These are phyloP conservation scores for Parotocinclus haroldoi DNA, from an alignment of 2,797 vertebrate species.

Conservation along the genomic window DNA sequence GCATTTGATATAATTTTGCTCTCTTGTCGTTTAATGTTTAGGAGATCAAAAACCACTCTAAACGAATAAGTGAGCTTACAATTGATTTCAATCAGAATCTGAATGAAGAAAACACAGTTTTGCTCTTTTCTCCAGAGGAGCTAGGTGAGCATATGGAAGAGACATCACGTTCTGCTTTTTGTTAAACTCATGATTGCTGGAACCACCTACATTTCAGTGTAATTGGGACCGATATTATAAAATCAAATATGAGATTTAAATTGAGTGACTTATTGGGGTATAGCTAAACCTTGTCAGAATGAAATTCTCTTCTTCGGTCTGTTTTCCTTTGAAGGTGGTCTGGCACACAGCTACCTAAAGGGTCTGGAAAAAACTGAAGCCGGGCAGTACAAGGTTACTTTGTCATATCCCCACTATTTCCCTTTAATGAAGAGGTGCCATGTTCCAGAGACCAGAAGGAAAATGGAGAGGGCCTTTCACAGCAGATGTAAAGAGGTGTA, in stretches of 20 bases:
- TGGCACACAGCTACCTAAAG: slow-evolving; percentile 83
- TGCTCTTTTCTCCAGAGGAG: slow-evolving; percentile 81
- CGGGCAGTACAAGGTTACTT: slow-evolving; percentile 79
- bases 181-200: too few species aligned
- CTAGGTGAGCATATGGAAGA: slow-evolving; percentile 67
- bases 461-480: slow-evolving; percentile 89
- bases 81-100: slow-evolving; percentile 94
- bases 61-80: slow-evolving; percentile 84
- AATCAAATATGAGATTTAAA: too few species aligned
- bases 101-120: slow-evolving; percentile 84
- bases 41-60: slow-evolving; percentile 87
- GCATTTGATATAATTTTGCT: background rate
- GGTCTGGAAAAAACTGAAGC: slow-evolving; percentile 76
- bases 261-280: too few species aligned
- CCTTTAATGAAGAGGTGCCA: slow-evolving; percentile 91
- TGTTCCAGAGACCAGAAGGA: slow-evolving; percentile 85
- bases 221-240: too few species aligned
- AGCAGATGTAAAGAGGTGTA: slow-evolving; percentile 89
- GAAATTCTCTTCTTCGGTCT: too few species aligned
- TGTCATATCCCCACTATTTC: slow-evolving; percentile 92
- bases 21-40: slow-evolving; percentile 45
- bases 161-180: too few species aligned
- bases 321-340: slow-evolving; percentile 68
- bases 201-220: too few species aligned
- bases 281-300: too few species aligned